Evolutionary conservation across 2,113 vertebrate species (phyloP).

Genomic region (Ophthalmolycus amberensis): DNA sequence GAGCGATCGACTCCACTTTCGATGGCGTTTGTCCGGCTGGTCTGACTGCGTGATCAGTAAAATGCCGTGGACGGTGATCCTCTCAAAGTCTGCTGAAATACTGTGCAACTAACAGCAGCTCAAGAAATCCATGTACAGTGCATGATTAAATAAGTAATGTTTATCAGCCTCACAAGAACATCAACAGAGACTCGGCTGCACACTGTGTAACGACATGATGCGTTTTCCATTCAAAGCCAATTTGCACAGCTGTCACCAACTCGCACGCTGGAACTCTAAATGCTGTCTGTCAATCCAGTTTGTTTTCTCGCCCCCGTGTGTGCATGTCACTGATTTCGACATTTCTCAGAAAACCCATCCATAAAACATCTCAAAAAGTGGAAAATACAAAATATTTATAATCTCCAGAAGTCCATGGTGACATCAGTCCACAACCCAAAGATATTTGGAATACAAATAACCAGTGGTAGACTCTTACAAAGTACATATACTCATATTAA

Average conservation of each 20-base stretch:
- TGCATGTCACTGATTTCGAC: neutral
- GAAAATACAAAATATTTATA: neutral
- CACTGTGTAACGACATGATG: neutral
- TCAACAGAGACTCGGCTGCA: neutral
- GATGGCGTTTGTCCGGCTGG: too few species aligned
- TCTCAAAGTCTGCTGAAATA: neutral
- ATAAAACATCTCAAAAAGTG: neutral
- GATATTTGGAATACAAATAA: too few species aligned
- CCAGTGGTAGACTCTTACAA: too few species aligned
- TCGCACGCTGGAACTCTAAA: neutral
- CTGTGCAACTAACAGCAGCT: neutral
- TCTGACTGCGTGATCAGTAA: too few species aligned
- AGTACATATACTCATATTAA: too few species aligned
- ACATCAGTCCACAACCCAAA: too few species aligned
- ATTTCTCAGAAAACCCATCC: neutral
- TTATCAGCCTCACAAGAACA: neutral
- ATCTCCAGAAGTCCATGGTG: neutral
- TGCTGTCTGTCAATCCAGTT: neutral
- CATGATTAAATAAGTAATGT: neutral
- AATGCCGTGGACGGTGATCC: too few species aligned
- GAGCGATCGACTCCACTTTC: too few species aligned
- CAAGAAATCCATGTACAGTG: neutral
- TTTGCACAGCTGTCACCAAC: neutral
- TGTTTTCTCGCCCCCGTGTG: neutral
- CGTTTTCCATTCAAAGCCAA: neutral